Evolutionary conservation across 2,797 vertebrate genomes (phyloP), one percentile per base, ranked within the genome.

Genomic region (Cyprinodon diabolis): DNA sequence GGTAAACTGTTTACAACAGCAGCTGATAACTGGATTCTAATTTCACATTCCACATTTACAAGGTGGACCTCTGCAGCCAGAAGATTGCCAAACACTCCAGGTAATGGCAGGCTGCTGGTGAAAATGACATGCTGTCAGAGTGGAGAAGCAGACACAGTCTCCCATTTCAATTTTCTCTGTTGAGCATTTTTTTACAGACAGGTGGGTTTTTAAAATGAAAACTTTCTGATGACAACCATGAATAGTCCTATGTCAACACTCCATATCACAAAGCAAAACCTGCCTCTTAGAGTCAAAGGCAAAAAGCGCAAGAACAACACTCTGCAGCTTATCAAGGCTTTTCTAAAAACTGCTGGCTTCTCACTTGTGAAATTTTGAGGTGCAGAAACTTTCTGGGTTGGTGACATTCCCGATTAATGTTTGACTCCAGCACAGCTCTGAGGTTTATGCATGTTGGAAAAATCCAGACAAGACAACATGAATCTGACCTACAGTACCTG

Each of bases 1-100:
- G 58, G 85, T 88, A 85, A 90, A 92, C 90, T 86, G 87, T 92
- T 93, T 91, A 91, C 66, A 72, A 84, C 81, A 72, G 47, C 65
- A 74, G 69, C 25, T 88, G 87, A 89, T 58, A 73, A 92, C 88
- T 82, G 85, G 87, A 89, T 90, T 92, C 77, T 89, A 89, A 92
- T 94, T 92, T 90, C 83, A 85, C 83, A 84, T 90, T 90, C 84
- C 88, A 81, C 80, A 82, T 92, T 93, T 91, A 93, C 84, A 84
- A 87, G 84, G 80, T 81, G 69, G 72, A 66, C 68, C 78, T 77
- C 71, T 79, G 74, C 69, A 76, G 74, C 80, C 68, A 72, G 76
- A 78, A 84, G 70, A 89, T 19, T 65, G 75, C 52, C 78, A 80
- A 77, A 79, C 75, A 54, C 40, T 58, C 11, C 12, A 12, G 60